A percentile compares a stretch with the other conserved stretches of the same genome.
Conservation (phyloP, 2,113 vertebrate genomes). For the Mormoops blainvillei region DNA sequence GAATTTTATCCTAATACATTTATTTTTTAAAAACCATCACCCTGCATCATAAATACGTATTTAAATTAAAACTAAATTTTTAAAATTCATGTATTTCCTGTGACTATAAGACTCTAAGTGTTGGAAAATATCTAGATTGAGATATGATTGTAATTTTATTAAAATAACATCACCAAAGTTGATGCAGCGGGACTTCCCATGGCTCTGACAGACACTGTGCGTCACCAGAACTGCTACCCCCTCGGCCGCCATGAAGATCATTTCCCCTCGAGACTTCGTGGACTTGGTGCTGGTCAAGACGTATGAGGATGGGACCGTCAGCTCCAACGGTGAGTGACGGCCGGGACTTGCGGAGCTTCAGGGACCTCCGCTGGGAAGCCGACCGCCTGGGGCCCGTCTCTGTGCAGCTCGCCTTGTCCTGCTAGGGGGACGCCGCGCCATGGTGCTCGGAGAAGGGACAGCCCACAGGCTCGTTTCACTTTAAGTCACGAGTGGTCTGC, state of each 20-base stretch:
- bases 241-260: constrained; percentile 93
- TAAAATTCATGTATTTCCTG: no score
- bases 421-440: not conserved
- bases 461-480: fast-evolving
- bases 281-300: constrained; percentile 88
- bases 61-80: no score
- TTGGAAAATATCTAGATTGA: not conserved
- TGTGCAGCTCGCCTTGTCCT: fast-evolving
- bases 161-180: not conserved
- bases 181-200: fast-evolving
- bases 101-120: no score
- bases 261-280: constrained; percentile 95
- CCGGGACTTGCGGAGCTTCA: fast-evolving
- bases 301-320: constrained; percentile 89
- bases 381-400: no score
- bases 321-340: constrained; percentile 87
- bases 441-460: no score
- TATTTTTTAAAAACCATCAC: not conserved
- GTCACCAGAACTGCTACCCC: constrained; percentile 90
- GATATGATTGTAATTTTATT: not conserved
- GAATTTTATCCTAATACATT: not conserved
- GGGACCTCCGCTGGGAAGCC: not conserved
- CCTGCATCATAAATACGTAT: not conserved
- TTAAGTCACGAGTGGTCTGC: not conserved
- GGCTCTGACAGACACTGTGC: constrained; percentile 80